phyloP scores from a whole-genome alignment of 1,140 invertebrate genomes.

The Brachionus paranguensis region DNA sequence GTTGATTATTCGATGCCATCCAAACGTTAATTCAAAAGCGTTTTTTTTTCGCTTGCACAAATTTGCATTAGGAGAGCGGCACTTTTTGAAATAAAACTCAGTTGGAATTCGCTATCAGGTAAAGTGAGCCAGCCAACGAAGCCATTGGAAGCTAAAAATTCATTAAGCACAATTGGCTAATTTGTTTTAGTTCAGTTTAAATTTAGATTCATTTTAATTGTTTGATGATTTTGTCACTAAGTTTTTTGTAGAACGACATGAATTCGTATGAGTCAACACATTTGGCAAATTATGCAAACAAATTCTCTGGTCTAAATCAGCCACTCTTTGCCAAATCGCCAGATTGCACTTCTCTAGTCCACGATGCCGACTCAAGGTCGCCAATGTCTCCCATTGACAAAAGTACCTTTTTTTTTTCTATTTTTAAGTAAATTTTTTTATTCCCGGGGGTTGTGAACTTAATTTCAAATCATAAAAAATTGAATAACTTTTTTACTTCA shows the following conservation, averaged over 20 bases:
- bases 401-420: not conserved
- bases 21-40: not conserved
- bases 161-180: not conserved
- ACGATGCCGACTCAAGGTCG: not conserved
- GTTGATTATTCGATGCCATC: not conserved
- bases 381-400: not conserved
- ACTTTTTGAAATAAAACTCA: not conserved
- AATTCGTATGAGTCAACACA: not conserved
- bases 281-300: not conserved
- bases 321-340: not conserved
- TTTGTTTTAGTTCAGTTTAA: not conserved
- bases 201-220: not conserved
- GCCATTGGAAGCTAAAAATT: not conserved
- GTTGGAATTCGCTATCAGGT: constrained; percentile 28
- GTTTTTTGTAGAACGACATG: not conserved
- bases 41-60: not conserved
- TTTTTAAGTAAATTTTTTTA: not conserved
- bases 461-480: too few relatives aligned
- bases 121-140: not conserved
- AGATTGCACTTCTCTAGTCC: not conserved
- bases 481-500: too few relatives aligned
- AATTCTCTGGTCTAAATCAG: not conserved
- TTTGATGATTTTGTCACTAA: not conserved
- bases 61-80: not conserved
- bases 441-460: not conserved